Evolutionary conservation across 2,113 vertebrate genomes (phyloP).

Genomic region (Myiopsitta monachus): DNA sequence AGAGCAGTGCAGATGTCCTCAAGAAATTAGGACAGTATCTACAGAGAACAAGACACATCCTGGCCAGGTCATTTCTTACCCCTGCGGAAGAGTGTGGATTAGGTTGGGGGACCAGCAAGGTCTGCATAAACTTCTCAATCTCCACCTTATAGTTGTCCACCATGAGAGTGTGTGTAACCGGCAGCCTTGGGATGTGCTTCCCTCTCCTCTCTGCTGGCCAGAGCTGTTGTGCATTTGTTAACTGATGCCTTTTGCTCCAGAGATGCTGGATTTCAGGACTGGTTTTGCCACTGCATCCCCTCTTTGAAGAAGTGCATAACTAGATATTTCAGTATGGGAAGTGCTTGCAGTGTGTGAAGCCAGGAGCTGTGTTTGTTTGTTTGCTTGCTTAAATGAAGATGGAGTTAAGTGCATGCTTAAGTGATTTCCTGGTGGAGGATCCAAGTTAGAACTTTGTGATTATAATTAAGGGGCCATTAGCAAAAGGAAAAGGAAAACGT

Average conservation of each 20-base stretch:
- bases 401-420: neutral
- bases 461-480: neutral
- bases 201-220: neutral
- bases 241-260: neutral
- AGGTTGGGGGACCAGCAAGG: neutral
- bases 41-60: neutral
- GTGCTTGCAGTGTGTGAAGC: neutral
- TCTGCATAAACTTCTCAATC: neutral
- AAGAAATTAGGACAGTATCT: neutral
- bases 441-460: neutral
- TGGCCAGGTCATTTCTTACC: neutral
- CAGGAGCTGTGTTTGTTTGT: neutral
- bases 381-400: neutral
- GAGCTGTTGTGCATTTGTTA: neutral
- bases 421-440: conserved; percentile 6
- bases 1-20: neutral
- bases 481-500: neutral
- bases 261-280: neutral
- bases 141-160: neutral
- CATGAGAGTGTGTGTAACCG: neutral
- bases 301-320: neutral
- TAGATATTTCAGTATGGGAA: neutral
- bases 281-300: neutral
- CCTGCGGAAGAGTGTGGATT: neutral
- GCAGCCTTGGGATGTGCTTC: neutral